phyloP scores from a whole-genome alignment of 1,140 invertebrate species.

The Tetragnatha versicolor region DNA sequence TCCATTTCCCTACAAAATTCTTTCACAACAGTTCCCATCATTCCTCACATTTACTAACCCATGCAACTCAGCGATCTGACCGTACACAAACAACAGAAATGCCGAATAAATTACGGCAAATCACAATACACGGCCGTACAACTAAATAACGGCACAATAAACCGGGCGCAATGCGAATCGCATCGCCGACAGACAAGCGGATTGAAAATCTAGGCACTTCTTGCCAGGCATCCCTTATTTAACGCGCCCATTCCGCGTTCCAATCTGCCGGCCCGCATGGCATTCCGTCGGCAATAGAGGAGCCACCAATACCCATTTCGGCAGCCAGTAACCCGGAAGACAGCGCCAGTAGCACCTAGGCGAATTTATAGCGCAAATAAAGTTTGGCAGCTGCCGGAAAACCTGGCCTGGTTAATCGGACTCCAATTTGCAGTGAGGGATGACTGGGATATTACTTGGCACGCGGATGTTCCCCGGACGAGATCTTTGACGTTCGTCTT shows the following conservation, averaged over 20 bases:
- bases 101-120: no score
- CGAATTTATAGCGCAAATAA: slow-evolving; percentile 49
- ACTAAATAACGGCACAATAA: no score
- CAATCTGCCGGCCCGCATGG: background rate
- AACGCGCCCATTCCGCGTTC: background rate
- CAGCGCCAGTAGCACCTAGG: background rate
- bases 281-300: background rate
- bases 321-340: background rate
- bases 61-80: no score
- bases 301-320: background rate
- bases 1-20: no score
- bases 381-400: slow-evolving; percentile 18
- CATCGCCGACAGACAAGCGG: no score
- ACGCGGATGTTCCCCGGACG: background rate
- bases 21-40: no score
- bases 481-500: slow-evolving; percentile 42
- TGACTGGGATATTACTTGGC: slow-evolving; percentile 33
- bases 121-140: no score
- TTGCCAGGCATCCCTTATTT: no score
- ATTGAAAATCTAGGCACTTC: no score
- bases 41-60: no score
- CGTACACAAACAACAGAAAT: no score
- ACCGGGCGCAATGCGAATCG: no score
- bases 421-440: slow-evolving; percentile 47
- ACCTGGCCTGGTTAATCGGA: slow-evolving; percentile 31